A percentile compares a stretch with the other conserved stretches of the same genome.
phyloP scores from a whole-genome alignment of 2,888 invertebrate genomes.

The Cheilosia impressa region DNA sequence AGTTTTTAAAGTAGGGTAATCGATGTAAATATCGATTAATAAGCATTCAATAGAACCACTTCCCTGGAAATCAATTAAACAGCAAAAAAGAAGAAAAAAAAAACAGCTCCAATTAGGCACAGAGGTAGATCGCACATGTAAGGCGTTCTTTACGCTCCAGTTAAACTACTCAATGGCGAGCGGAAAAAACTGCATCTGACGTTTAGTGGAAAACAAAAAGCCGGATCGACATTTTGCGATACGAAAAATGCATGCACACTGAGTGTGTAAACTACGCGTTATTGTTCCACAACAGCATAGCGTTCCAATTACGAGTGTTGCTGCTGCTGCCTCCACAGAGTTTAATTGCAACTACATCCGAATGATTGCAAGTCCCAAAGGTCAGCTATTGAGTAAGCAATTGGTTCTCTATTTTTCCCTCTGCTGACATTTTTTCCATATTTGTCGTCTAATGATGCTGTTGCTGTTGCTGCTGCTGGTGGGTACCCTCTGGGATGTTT shows the following conservation, averaged over 20 bases:
- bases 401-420: neutral
- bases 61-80: constrained; percentile 42
- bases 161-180: constrained; percentile 43
- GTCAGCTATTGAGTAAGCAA: constrained; percentile 43
- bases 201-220: constrained; percentile 33
- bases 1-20: constrained; percentile 7
- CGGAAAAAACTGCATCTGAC: constrained; percentile 34
- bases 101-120: constrained; percentile 19
- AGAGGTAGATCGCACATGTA: constrained; percentile 13
- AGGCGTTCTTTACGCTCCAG: constrained; percentile 55
- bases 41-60: constrained; percentile 34
- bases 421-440: neutral
- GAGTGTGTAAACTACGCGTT: constrained; percentile 20
- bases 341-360: constrained; percentile 34
- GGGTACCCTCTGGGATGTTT: neutral
- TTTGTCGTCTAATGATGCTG: constrained; percentile 4
- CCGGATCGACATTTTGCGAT: constrained; percentile 35
- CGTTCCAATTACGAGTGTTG: constrained; percentile 10
- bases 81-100: neutral
- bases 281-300: constrained; percentile 1
- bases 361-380: constrained; percentile 60
- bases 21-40: constrained; percentile 33
- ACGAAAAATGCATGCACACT: constrained; percentile 33
- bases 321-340: constrained; percentile 10
- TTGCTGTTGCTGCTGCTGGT: neutral